Evolutionary conservation across 2,888 invertebrate species (phyloP).

Genomic region (Odontomyia ornata): DNA sequence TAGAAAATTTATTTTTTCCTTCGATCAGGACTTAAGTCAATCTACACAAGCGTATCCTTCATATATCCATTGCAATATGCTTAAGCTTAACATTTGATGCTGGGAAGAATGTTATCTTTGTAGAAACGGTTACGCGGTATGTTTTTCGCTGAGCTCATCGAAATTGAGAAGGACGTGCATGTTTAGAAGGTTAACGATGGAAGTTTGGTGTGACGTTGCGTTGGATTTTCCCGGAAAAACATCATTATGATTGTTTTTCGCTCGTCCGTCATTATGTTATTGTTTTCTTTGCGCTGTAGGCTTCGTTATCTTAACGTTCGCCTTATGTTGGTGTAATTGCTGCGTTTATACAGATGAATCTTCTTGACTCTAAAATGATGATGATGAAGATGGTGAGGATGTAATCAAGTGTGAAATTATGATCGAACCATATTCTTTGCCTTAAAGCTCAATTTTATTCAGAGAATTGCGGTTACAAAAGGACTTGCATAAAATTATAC

Average conservation of each 20-base stretch:
- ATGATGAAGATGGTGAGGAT: conserved; percentile 9
- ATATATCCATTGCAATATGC: conserved; percentile 18
- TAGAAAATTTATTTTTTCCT: conserved; percentile 29
- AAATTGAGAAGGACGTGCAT: background rate
- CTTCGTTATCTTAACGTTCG: conserved; percentile 32
- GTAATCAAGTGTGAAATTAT: conserved; percentile 41
- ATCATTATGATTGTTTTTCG: conserved; percentile 42
- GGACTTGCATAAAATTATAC: too few relatives aligned
- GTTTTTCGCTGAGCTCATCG: background rate
- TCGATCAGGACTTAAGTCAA: background rate
- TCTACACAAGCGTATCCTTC: background rate
- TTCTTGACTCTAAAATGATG: conserved; percentile 29
- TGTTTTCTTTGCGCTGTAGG: conserved; percentile 30
- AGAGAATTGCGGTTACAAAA: too few relatives aligned
- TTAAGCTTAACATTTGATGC: conserved; percentile 5
- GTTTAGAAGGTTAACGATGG: conserved; percentile 8
- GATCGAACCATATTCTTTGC: background rate
- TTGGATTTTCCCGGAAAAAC: conserved; percentile 4
- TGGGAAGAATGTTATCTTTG: conserved; percentile 26
- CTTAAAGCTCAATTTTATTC: background rate
- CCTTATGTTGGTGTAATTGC: conserved; percentile 43
- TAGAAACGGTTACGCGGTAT: background rate
- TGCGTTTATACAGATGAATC: conserved; percentile 43
- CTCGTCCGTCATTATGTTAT: conserved; percentile 41
- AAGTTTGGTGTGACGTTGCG: background rate